A percentile compares a stretch with the other conserved stretches of the same genome.
Conservation (phyloP, 2,888 invertebrate species). For the Tipula unca region DNA sequence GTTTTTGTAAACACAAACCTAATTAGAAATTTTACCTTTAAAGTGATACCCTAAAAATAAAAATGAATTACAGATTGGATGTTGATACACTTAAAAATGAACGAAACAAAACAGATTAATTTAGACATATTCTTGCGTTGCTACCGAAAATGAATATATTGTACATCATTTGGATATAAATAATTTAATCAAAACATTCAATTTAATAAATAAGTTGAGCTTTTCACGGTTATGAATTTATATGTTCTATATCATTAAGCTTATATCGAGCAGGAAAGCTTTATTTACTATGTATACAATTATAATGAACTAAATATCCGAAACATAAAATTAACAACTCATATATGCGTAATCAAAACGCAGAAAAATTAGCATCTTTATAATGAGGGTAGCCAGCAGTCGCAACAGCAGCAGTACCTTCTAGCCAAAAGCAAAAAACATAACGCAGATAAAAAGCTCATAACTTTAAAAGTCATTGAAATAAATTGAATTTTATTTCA, state of each 20-base stretch:
- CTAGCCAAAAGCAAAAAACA: not conserved
- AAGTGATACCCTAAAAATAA: not conserved
- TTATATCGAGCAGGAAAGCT: not conserved
- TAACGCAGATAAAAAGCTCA: not conserved
- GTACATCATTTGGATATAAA: not conserved
- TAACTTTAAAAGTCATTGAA: not conserved
- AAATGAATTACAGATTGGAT: not conserved
- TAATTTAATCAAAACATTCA: not conserved
- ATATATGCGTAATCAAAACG: not conserved
- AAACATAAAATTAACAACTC: not conserved
- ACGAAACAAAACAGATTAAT: not conserved
- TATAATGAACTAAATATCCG: not conserved
- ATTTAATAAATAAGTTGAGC: too few species aligned
- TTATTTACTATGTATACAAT: not conserved
- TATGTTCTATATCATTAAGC: too few species aligned
- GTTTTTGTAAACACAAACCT: not conserved
- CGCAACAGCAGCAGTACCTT: not conserved
- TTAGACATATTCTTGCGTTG: not conserved
- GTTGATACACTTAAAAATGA: not conserved
- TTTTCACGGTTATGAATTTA: too few species aligned
- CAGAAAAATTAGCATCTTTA: not conserved
- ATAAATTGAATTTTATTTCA: not conserved
- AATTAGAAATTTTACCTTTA: not conserved
- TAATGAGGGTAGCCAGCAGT: not conserved
- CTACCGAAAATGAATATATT: not conserved